Percentiles rank a stretch among this genome's conserved stretches.
phyloP scores from a whole-genome alignment of 2,797 vertebrate genomes.

The Pseudopleuronectes americanus region DNA sequence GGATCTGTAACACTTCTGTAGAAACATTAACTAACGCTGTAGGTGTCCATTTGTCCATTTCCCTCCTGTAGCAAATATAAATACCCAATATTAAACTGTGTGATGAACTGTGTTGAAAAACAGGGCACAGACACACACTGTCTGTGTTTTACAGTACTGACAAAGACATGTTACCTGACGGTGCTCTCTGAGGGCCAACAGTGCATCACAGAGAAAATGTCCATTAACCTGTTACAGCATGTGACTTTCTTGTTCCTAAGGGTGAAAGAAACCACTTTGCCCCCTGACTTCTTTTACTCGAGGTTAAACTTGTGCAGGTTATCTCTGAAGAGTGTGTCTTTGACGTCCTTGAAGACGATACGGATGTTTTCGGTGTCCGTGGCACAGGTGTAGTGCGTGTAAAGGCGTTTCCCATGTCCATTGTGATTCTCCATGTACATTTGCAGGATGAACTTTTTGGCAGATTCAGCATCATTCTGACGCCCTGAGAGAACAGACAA shows the following conservation, averaged over 20 bases:
- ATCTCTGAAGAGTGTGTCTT: constrained; percentile 85
- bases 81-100: not conserved
- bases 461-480: constrained; percentile 77
- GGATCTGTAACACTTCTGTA: not conserved
- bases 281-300: constrained; percentile 44
- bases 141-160: constrained; percentile 8
- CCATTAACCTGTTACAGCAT: constrained; percentile 14
- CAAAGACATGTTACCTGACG: constrained; percentile 23
- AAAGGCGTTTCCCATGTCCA: constrained; percentile 84
- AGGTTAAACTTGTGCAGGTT: constrained; percentile 83
- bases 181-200: constrained; percentile 15
- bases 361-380: constrained; percentile 91
- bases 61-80: not conserved
- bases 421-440: constrained; percentile 84
- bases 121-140: too few species aligned
- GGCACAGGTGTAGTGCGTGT: constrained; percentile 89
- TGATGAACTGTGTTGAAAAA: constrained; percentile 2
- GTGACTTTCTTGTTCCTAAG: constrained; percentile 4
- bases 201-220: constrained; percentile 26
- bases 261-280: not conserved
- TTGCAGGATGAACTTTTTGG: constrained; percentile 87
- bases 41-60: not conserved
- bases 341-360: constrained; percentile 87
- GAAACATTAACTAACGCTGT: not conserved
- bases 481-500: constrained; percentile 77